A percentile compares a stretch with the other conserved stretches of the same genome.
These are phyloP conservation scores for Thymelicus lineola DNA, from an alignment of 2,888 invertebrate genomes.

Conservation along the genomic window DNA sequence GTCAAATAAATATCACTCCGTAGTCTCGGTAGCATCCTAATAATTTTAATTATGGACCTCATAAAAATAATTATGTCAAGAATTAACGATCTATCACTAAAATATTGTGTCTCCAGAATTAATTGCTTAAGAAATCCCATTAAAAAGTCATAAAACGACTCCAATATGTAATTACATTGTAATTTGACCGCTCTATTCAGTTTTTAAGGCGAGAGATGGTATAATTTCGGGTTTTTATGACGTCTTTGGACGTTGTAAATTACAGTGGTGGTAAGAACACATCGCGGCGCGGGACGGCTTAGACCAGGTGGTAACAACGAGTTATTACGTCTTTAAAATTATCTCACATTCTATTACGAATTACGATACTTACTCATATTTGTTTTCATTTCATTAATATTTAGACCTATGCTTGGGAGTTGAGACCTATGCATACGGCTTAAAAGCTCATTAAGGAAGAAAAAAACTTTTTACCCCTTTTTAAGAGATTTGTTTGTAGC, in stretches of 20 bases:
- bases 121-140: slow-evolving; percentile 49
- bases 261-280: slow-evolving; percentile 34
- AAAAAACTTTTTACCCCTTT: no score
- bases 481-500: no score
- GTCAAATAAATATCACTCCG: slow-evolving; percentile 23
- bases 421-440: no score
- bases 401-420: no score
- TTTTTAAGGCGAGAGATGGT: slow-evolving; percentile 34
- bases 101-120: slow-evolving; percentile 48
- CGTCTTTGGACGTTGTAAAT: slow-evolving; percentile 37
- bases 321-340: no score
- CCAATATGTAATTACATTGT: slow-evolving; percentile 38
- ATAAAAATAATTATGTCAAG: slow-evolving; percentile 40
- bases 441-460: no score
- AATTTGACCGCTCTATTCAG: slow-evolving; percentile 42
- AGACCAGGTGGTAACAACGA: no score
- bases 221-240: slow-evolving; percentile 32
- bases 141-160: slow-evolving; percentile 47
- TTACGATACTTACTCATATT: no score
- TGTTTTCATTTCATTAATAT: no score
- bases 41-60: slow-evolving; percentile 41
- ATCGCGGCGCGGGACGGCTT: no score
- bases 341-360: no score
- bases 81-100: slow-evolving; percentile 51
- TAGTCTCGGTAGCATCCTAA: slow-evolving; percentile 27